These are phyloP conservation scores for Biston stratarius DNA, from an alignment of 2,888 invertebrate genomes.

Conservation along the genomic window DNA sequence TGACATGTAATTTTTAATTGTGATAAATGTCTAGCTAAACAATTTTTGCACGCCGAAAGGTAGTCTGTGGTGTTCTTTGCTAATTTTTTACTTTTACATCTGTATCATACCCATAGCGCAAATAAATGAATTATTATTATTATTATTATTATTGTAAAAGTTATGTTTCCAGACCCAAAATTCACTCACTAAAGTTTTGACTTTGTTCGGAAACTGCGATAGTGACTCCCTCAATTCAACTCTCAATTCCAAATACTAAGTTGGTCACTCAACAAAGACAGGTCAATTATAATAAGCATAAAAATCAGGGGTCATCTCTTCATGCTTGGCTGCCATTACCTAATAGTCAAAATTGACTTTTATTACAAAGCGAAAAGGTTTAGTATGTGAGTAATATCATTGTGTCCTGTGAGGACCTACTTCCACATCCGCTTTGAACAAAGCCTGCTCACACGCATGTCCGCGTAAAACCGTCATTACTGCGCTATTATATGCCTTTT, in stretches of 20 bases:
- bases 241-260: not conserved
- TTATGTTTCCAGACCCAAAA: not conserved
- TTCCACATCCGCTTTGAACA: conserved; percentile 48
- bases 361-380: conserved; percentile 25
- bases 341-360: conserved; percentile 18
- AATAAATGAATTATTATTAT: too few relatives aligned
- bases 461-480: conserved; percentile 68
- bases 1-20: too few relatives aligned
- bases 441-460: conserved; percentile 45
- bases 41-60: too few relatives aligned
- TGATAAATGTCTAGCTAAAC: too few relatives aligned
- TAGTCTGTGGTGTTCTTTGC: too few relatives aligned
- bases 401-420: conserved; percentile 33
- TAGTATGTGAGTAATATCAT: conserved; percentile 1
- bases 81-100: too few relatives aligned
- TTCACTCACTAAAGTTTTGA: not conserved
- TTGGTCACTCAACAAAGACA: conserved; percentile 22
- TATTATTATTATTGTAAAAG: not conserved
- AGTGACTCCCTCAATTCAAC: conserved; percentile 3
- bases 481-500: conserved; percentile 79
- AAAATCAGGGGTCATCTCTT: conserved; percentile 40
- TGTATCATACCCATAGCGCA: too few relatives aligned
- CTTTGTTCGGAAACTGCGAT: not conserved
- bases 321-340: conserved; percentile 34
- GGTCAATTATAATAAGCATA: conserved; percentile 39